Evolutionary conservation across 2,113 vertebrate species (phyloP).

Genomic region (Coptodon bakossiorum): DNA sequence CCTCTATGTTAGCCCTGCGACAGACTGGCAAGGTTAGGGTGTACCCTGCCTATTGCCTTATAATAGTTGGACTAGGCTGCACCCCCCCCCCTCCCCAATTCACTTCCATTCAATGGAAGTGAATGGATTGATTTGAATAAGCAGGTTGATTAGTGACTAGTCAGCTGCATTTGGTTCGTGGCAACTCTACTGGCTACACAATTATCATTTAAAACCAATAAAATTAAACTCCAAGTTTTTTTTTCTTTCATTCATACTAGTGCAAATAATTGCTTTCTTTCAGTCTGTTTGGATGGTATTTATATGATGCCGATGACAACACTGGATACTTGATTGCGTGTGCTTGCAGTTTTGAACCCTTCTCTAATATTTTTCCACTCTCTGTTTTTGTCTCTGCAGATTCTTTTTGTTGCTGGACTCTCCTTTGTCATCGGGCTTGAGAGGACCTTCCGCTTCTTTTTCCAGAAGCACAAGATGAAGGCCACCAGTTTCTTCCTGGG

Average conservation of each 20-base stretch:
- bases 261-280: not conserved
- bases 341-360: not conserved
- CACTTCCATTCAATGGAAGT: no score
- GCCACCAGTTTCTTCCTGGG: constrained; percentile 94
- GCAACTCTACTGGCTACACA: not conserved
- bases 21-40: no score
- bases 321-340: fast-evolving
- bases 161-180: not conserved
- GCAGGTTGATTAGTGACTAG: not conserved
- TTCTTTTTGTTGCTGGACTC: constrained; percentile 93
- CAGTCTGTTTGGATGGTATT: not conserved
- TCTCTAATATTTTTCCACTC: not conserved
- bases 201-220: not conserved
- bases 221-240: not conserved
- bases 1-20: no score
- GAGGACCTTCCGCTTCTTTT: constrained; percentile 97
- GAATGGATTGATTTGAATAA: no score
- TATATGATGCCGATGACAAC: fast-evolving
- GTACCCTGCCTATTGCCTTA: no score
- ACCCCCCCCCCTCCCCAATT: no score
- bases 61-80: no score
- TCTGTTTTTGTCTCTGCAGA: constrained; percentile 60
- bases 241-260: not conserved
- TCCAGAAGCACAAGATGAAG: constrained; percentile 97
- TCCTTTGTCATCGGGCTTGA: constrained; percentile 96